Percentiles rank a stretch among this genome's conserved stretches.
Evolutionary conservation across 2,888 invertebrate species (phyloP).

Genomic region (Dorcus hopei): DNA sequence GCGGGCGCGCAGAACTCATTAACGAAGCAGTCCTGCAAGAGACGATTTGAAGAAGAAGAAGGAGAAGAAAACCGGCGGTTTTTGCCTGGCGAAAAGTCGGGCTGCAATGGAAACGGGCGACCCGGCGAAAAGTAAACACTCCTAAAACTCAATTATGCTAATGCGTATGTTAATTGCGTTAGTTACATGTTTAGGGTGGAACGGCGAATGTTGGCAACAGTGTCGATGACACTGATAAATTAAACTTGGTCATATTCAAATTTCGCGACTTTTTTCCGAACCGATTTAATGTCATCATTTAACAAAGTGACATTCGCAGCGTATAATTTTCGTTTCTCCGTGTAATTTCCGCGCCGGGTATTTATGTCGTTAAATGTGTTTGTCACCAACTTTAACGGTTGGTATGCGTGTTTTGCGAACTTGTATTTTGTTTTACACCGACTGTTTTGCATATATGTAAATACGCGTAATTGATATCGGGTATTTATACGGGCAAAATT

Average conservation of each 20-base stretch:
- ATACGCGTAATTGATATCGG: constrained; percentile 7
- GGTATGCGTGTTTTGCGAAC: constrained; percentile 1
- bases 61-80: no score
- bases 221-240: constrained; percentile 34
- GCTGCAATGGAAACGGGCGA: not conserved
- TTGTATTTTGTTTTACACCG: constrained; percentile 1
- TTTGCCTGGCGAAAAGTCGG: no score
- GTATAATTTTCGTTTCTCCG: constrained; percentile 24
- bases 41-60: no score
- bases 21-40: no score
- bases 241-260: constrained; percentile 28
- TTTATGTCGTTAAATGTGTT: constrained; percentile 1
- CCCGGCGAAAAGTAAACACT: constrained; percentile 2
- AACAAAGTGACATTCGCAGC: constrained; percentile 28
- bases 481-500: constrained; percentile 2
- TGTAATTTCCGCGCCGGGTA: constrained; percentile 10
- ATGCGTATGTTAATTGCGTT: constrained; percentile 34
- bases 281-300: constrained; percentile 29
- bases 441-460: constrained; percentile 2
- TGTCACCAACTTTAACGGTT: constrained; percentile 1
- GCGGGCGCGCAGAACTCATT: no score
- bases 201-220: constrained; percentile 30
- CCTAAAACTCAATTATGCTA: constrained; percentile 26
- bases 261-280: constrained; percentile 28
- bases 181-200: constrained; percentile 34